Evolutionary conservation across 2,888 invertebrate species (phyloP), one percentile per base, ranked within the genome.

Genomic region (Ganaspis brasiliensis): DNA sequence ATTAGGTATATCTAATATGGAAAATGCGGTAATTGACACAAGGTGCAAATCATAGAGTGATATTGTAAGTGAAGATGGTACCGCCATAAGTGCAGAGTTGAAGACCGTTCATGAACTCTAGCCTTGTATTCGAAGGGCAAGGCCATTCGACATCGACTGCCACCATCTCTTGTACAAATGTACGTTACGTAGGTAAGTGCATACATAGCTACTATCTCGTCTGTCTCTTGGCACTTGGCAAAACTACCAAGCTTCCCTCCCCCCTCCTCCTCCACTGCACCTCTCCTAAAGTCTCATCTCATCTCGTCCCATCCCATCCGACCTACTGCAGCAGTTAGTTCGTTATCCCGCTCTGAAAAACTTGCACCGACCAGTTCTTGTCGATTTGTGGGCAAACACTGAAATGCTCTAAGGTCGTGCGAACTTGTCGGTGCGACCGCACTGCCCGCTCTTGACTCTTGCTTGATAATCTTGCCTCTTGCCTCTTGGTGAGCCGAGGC

Each of bases 381-480:
- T 86, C 87, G 88, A 86, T 88, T 87, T 84, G 86, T 84, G 86
- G 85, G 82, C 85, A 86, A 87, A 87, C 87, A 85, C 85, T 86
- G 85, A 86, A 85, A 84, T 84, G 81, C 80, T 73, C 75, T 86
- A 84, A 87, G 86, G 86, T 86, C 87, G 85, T 86, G 86, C 87
- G 84, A 88, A 87, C 86, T 83, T 84, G 83, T 84, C 79, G 79
- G 52, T 49, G 24, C 70, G 49, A 61, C 55, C 78, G 75, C 73
- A 24, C 76, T 73, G 49, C 19, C 61, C 61, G 63, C 24, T 61
- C 75, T 72, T 67, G 31, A 40, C 59, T 59, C 40, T 16, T 19
- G 40, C 40, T 57, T 57, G 31, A 57, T 31, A 56, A 56, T 59
- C 59, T 73, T 71, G 16, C 21, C 59, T n/a, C n/a, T n/a, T 70